phyloP scores from a whole-genome alignment of 2,888 invertebrate species.

The Tipula unca region DNA sequence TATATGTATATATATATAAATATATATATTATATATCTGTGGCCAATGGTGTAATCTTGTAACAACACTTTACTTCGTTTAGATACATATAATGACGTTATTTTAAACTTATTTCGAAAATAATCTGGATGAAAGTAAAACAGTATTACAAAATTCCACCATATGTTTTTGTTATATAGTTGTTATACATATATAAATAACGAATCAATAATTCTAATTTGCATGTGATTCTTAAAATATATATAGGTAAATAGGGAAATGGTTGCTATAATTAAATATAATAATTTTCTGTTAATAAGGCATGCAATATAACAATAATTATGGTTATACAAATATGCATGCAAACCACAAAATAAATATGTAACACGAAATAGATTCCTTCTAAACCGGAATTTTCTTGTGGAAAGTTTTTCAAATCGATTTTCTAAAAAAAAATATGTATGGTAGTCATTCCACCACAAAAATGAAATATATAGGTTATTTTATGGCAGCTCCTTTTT shows the following conservation, averaged over 20 bases:
- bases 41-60: neutral
- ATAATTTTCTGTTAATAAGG: neutral
- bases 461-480: neutral
- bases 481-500: too few relatives aligned
- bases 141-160: neutral
- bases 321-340: neutral
- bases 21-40: neutral
- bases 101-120: neutral
- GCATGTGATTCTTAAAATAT: neutral
- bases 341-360: neutral
- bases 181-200: neutral
- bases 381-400: neutral
- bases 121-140: neutral
- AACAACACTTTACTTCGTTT: neutral
- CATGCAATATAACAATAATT: neutral
- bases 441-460: too few relatives aligned
- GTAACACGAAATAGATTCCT: neutral
- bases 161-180: neutral
- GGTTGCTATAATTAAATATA: neutral
- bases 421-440: neutral
- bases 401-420: neutral
- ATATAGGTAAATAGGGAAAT: neutral
- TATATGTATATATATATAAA: neutral
- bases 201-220: neutral
- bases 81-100: neutral